phyloP scores from a whole-genome alignment of 2,888 invertebrate species.

The Marronus borbonicus region DNA sequence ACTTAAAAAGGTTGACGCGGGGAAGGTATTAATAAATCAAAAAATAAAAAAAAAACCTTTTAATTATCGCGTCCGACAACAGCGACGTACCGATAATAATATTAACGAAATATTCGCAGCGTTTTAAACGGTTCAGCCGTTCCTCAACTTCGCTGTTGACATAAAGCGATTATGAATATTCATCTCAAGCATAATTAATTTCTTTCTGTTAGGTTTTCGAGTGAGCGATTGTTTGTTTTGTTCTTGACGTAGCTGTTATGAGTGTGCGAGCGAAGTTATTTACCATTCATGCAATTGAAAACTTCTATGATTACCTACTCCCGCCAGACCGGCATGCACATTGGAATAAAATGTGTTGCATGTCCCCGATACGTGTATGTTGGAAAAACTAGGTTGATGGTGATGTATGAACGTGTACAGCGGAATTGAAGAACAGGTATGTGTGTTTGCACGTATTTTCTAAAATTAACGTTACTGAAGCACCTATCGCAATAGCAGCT shows the following conservation, averaged over 20 bases:
- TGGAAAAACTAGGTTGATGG: not conserved
- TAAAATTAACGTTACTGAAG: too few species aligned
- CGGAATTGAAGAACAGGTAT: too few species aligned
- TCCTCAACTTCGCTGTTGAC: slow-evolving; percentile 34
- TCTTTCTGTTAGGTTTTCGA: slow-evolving; percentile 54
- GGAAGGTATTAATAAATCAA: slow-evolving; percentile 29
- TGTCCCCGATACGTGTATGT: not conserved
- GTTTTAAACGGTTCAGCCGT: slow-evolving; percentile 23
- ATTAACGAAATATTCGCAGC: slow-evolving; percentile 32
- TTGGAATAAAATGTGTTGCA: not conserved
- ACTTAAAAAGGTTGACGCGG: not conserved
- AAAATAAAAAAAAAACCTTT: slow-evolving; percentile 1
- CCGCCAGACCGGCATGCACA: not conserved
- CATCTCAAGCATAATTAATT: slow-evolving; percentile 56
- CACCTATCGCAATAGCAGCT: too few species aligned
- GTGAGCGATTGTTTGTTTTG: slow-evolving; percentile 45
- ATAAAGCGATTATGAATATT: slow-evolving; percentile 55
- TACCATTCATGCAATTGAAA: slow-evolving; percentile 13
- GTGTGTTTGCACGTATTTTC: too few species aligned
- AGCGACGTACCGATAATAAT: slow-evolving; percentile 29
- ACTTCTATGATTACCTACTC: slow-evolving; percentile 13
- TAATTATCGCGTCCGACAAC: slow-evolving; percentile 5
- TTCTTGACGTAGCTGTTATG: slow-evolving; percentile 35
- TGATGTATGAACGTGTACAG: not conserved
- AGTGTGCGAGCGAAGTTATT: slow-evolving; percentile 12